Percentiles rank a stretch among this genome's conserved stretches.
Evolutionary conservation across 2,797 vertebrate genomes (phyloP).

Genomic region (Nasua narica): DNA sequence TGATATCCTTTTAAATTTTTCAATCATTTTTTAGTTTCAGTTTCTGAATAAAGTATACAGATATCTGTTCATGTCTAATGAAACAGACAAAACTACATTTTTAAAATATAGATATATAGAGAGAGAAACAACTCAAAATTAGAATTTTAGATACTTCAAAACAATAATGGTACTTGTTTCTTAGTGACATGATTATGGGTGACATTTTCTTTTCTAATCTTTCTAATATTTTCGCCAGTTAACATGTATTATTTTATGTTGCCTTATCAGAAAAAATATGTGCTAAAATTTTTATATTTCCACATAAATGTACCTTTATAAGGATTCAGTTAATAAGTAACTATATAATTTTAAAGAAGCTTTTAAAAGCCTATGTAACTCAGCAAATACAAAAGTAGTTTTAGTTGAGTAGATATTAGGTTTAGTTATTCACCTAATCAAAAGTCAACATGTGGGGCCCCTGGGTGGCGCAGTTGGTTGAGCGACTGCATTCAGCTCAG

Average conservation of each 20-base stretch:
- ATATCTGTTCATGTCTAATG: background rate
- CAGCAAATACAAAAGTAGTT: conserved; percentile 34
- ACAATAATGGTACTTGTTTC: background rate
- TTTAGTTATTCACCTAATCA: conserved; percentile 41
- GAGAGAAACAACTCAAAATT: background rate
- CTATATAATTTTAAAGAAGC: conserved; percentile 25
- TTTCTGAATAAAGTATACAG: background rate
- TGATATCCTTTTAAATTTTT: background rate
- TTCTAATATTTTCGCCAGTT: background rate
- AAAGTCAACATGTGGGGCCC: background rate
- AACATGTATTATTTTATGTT: background rate
- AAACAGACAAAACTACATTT: background rate
- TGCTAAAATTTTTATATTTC: background rate
- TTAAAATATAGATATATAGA: background rate
- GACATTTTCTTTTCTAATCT: conserved; percentile 29
- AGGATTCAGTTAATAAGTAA: background rate
- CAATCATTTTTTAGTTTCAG: background rate
- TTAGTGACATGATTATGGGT: background rate
- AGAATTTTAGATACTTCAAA: conserved; percentile 1
- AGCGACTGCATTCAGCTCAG: too few relatives aligned
- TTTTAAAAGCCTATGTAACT: conserved; percentile 29
- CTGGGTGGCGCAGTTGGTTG: too few relatives aligned
- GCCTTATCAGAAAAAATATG: background rate
- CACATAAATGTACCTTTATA: background rate
- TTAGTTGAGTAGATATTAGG: background rate